Evolutionary conservation across 2,888 invertebrate species (phyloP), one percentile per base, ranked within the genome.

Genomic region (Phasia obesa): DNA sequence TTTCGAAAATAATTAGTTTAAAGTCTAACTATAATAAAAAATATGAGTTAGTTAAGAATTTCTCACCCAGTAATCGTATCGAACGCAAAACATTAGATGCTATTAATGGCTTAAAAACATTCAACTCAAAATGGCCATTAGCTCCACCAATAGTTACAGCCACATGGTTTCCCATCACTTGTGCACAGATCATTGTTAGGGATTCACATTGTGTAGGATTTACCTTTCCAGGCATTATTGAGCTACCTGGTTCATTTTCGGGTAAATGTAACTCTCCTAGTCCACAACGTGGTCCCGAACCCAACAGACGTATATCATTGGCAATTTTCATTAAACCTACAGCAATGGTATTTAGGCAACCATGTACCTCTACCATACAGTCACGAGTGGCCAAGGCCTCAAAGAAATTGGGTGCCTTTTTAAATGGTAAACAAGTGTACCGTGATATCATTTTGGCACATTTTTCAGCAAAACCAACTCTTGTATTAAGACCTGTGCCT

Each of bases 131-230:
- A 92, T 99, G 99, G 0, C 99, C 99, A 89, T 97, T 98, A 87
- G 96, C 95, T 42, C 98, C 98, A 19, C 98, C 98, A 44, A 99
- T 91, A 0, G 96, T 95, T 19, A 95, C 95, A 0, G 99, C 98
- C 35, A 98, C 97, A 90, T 99, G 96, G 92, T 99, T 99, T 35
- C 99, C 98, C 96, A 99, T 98, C 57, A 99, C 98, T 90, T 97
- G 97, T 1, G 97, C 97, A 11, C 96, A 95, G 0, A 98, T 95
- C 99, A 99, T 99, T 0, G 99, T 99, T 47, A 99, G 92, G 0
- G 99, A 95, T 90, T 99, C 99, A 92, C 99, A 98, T 90, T 99
- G 99, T 0, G 99, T 99, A 1, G 99, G 99, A 92, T 99, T 99
- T 70, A 99, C 98, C 92, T 99, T 99, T 93, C 96, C 99, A 21